A percentile compares a stretch with the other conserved stretches of the same genome.
Conservation (phyloP, 2,797 vertebrate genomes). For the Halcyon leucocephala region DNA sequence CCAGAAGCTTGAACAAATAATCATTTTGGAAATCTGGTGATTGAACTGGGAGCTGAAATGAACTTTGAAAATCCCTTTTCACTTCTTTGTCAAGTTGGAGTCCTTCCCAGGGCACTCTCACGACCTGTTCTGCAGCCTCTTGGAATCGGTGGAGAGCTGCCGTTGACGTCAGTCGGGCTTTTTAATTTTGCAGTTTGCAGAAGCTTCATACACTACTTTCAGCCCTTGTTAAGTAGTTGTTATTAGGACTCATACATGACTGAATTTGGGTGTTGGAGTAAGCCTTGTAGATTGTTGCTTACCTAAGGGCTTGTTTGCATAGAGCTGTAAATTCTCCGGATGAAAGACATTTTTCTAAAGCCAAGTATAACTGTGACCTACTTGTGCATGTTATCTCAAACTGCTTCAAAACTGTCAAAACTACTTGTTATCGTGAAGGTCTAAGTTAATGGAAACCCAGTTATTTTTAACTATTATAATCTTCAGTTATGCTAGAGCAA, state of each 20-base stretch:
- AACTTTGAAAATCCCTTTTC: conserved; percentile 22
- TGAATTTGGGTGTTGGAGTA: conserved; percentile 49
- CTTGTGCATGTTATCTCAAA: conserved; percentile 68
- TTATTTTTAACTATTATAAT: conserved; percentile 51
- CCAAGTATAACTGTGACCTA: conserved; percentile 61
- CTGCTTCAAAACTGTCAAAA: conserved; percentile 68
- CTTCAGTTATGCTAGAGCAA: conserved; percentile 6
- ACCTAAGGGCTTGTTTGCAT: conserved; percentile 67
- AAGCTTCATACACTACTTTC: conserved; percentile 29
- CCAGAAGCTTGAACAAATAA: not conserved
- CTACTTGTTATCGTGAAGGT: conserved; percentile 36
- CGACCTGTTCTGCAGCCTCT: not conserved
- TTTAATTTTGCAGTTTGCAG: conserved; percentile 2
- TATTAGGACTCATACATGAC: conserved; percentile 30
- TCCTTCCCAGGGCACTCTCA: conserved; percentile 4
- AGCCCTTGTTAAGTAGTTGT: not conserved
- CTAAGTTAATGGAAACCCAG: conserved; percentile 56
- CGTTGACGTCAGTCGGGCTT: not conserved
- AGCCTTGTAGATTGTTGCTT: conserved; percentile 47
- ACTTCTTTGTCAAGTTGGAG: conserved; percentile 15
- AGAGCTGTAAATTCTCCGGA: conserved; percentile 61
- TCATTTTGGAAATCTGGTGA: not conserved
- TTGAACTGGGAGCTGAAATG: not conserved
- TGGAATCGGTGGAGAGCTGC: conserved; percentile 13
- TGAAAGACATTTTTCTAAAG: conserved; percentile 67